Conservation (phyloP, 2,797 vertebrate genomes). For the Gambelia wislizenii region DNA sequence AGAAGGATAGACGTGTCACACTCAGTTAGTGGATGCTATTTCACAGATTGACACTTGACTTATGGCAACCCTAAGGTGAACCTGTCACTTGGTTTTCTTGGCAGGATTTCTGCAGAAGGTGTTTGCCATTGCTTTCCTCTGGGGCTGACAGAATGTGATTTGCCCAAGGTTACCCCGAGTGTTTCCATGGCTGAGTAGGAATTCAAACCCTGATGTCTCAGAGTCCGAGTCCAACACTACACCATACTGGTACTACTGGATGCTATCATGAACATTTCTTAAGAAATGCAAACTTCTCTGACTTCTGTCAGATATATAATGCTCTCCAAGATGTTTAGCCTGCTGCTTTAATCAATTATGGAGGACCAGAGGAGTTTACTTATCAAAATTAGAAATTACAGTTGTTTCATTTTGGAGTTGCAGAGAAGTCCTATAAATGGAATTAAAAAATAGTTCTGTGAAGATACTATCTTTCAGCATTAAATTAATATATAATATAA, state of each 20-base stretch:
- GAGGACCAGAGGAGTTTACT: neutral
- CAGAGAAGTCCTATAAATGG: slow-evolving; percentile 49
- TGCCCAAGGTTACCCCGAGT: no score
- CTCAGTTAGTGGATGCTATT: neutral
- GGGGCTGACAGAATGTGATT: no score
- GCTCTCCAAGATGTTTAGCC: slow-evolving; percentile 42
- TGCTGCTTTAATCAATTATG: slow-evolving; percentile 39
- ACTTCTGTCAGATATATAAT: slow-evolving; percentile 21
- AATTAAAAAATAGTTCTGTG: slow-evolving; percentile 67
- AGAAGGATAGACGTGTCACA: no score
- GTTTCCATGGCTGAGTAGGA: no score
- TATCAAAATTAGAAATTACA: slow-evolving; percentile 54
- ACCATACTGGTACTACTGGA: neutral
- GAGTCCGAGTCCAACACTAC: no score
- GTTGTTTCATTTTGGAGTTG: slow-evolving; percentile 31
- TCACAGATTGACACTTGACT: neutral
- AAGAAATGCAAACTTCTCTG: slow-evolving; percentile 41
- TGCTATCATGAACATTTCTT: slow-evolving; percentile 5
- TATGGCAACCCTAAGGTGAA: no score
- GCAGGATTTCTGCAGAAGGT: no score
- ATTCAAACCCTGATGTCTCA: no score
- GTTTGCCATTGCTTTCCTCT: no score
- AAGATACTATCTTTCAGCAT: slow-evolving; percentile 77
- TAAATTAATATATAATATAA: slow-evolving; percentile 65
- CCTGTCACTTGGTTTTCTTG: no score